Evolutionary conservation across 37 sponge, comb jelly and placozoan genomes (phyloP), one percentile per base, ranked within the genome.

Genomic region (Halisarca cf. caerulea): DNA sequence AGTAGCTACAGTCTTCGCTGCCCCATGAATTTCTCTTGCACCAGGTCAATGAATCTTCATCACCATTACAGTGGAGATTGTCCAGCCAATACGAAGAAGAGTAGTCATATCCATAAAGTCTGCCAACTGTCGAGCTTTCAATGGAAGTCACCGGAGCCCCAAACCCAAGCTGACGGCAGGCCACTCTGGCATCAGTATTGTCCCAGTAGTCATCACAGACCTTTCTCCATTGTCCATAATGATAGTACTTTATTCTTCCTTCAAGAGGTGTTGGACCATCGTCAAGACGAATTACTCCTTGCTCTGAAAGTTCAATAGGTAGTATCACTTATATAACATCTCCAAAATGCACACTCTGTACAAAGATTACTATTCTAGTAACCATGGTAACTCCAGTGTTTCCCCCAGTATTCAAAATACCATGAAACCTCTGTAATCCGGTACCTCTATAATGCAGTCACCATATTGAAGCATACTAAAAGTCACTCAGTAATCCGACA

Each of bases 131-230:
- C 2, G 77, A 36, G 45, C 36, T 11, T 5, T 37, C 24, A 23
- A 24, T 74, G 21, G 42, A 74, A 4, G 33, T 30, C 17, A 34
- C 35, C 15, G 39, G 77, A 24, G 77, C 8, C 25, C 77, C 77
- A 18, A 74, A 43, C 25, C 77, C 77, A 37, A 74, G 77, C 77
- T 74, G 77, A 43, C 42, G 77, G 25, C 77, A 74, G 45, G 42
- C 77, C 23, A 74, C 77, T 74, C 2, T 37, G 17, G 77, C 39
- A 6, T 74, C 77, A 37, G 36, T 37, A 3, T 44, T 24, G 36
- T 43, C 45, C 77, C 77, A 74, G 45, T 74, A 74, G 44, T 74
- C 77, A 74, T 74, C 77, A 41, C 77, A 74, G 38, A 74, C 77
- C 77, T 74, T 74, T 20, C 77, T 40, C 77, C 77, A 74, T 25